Conservation (phyloP, 2,797 vertebrate species). For the Anolis apletophallus region DNA sequence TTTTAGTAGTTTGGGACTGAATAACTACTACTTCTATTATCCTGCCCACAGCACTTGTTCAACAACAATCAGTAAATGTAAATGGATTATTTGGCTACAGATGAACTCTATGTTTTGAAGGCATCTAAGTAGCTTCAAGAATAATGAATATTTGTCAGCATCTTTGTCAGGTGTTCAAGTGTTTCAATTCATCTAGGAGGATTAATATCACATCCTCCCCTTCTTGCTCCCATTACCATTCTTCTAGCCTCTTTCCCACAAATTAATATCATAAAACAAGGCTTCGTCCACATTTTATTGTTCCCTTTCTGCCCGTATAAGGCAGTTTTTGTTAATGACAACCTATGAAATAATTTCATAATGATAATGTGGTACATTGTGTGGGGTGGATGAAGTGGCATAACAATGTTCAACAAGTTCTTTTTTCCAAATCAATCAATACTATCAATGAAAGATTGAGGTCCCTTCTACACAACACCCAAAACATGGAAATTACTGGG, state of each 20-base stretch:
- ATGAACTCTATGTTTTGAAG: slow-evolving; percentile 18
- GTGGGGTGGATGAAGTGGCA: slow-evolving; percentile 38
- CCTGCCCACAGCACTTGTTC: background rate
- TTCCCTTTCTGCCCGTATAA: background rate
- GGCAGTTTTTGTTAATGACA: slow-evolving; percentile 40
- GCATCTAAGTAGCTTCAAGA: background rate
- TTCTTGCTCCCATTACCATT: background rate
- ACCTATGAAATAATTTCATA: slow-evolving; percentile 50
- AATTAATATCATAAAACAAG: slow-evolving; percentile 24
- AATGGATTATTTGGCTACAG: slow-evolving; percentile 8
- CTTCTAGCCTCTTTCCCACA: background rate
- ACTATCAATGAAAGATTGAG: background rate
- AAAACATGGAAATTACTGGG: no score
- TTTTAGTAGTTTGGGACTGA: background rate
- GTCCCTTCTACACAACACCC: no score
- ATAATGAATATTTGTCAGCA: background rate
- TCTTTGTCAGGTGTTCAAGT: background rate
- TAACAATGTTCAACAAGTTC: slow-evolving; percentile 17
- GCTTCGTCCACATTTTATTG: background rate
- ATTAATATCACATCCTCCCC: background rate
- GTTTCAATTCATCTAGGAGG: slow-evolving; percentile 6
- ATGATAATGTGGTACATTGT: slow-evolving; percentile 30
- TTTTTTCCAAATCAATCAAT: slow-evolving; percentile 59
- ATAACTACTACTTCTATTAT: background rate
- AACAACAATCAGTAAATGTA: background rate